Evolutionary conservation across 1,140 invertebrate genomes (phyloP), one percentile per base, ranked within the genome.

Genomic region (Trachymyrmex septentrionalis): DNA sequence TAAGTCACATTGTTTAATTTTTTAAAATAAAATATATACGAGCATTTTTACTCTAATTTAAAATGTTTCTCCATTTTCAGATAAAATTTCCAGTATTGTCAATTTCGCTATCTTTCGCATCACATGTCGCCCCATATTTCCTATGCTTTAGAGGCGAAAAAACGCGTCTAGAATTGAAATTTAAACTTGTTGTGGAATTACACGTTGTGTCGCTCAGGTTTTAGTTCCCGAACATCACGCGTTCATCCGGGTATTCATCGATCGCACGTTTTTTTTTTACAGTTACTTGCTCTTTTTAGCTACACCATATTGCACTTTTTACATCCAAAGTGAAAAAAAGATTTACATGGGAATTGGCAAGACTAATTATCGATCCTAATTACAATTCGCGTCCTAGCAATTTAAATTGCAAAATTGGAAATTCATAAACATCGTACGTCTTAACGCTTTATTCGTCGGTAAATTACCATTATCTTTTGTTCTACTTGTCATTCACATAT

Each of bases 181-280:
- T 7, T 53, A 16, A 72, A 72, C 69, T 71, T 72, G 24, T 71
- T 72, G 24, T 53, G 5, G 4, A 72, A 72, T 53, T 50, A 50
- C 44, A 72, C 44, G 34, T 69, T 69, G 38, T 12, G n/a, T 12
- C 7, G 38, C 66, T 50, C 66, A 2, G 69, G 12, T 24, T 71
- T 71, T 21, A 24, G 3, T 19, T 48, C 44, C 69, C 44, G 21
- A 48, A 69, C 38, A 72, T 72, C 75, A 44, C 59, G 21, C 55
- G 55, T 59, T 14, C 55, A 59, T 59, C 55, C n/a, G 72, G n/a
- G 53, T 59, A 38, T 38, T n/a, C 72, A 76, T 76, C 55, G 55
- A 59, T 59, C 55, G 30, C 55, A 12, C n/a, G 30, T 55, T 76
- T 76, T 59, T 76, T n/a, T 30, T 21, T 14, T 44, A 9, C 3